Conservation (phyloP, 2,797 vertebrate species). For the Denticeps clupeoides region DNA sequence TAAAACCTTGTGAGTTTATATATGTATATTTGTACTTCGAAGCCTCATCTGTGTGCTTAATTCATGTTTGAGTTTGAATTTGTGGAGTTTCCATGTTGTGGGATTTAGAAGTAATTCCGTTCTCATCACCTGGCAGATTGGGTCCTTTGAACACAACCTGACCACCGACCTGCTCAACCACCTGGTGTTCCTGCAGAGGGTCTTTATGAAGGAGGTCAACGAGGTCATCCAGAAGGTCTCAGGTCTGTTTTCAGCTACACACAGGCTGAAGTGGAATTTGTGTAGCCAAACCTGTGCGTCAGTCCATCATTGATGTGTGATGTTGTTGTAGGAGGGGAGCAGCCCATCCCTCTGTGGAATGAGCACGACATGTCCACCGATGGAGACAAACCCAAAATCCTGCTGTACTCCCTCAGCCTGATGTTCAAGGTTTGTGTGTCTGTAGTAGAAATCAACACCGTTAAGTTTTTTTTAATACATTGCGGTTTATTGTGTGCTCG, state of each 20-base stretch:
- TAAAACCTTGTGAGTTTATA: too few species aligned
- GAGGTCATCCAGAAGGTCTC: constrained; percentile 99
- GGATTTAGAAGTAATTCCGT: too few species aligned
- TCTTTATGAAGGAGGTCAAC: constrained; percentile 99
- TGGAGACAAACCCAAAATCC: constrained; percentile 94
- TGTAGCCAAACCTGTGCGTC: not conserved
- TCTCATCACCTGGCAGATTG: too few species aligned
- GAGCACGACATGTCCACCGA: constrained; percentile 88
- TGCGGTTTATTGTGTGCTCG: not conserved
- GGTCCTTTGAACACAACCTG: constrained; percentile 96
- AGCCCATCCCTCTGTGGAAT: constrained; percentile 97
- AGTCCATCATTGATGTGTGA: constrained; percentile 4
- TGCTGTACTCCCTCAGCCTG: constrained; percentile 90
- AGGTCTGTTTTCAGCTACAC: too few species aligned
- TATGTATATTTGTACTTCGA: too few species aligned
- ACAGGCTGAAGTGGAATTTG: not conserved
- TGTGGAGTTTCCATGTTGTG: too few species aligned
- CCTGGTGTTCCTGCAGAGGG: constrained; percentile 95
- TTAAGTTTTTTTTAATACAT: not conserved
- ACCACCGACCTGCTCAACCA: constrained; percentile 97
- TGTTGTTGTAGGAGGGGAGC: constrained; percentile 88
- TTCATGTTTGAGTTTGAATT: too few species aligned
- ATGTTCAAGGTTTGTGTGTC: constrained; percentile 73
- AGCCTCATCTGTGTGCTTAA: not conserved
- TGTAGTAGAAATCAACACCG: too few species aligned